phyloP scores from a whole-genome alignment of 1,140 invertebrate species.

The Portunus trituberculatus region DNA sequence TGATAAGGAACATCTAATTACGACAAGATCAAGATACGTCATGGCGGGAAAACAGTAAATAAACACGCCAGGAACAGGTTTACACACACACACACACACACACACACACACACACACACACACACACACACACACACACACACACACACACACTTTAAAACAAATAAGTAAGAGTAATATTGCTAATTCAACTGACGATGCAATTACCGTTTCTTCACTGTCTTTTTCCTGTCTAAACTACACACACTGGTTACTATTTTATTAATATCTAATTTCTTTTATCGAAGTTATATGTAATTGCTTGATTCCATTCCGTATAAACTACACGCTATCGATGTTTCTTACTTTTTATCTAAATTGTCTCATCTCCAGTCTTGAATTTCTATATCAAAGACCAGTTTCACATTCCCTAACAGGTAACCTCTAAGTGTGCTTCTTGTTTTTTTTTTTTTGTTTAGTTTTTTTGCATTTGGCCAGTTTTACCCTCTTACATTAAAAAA shows the following conservation, averaged over 20 bases:
- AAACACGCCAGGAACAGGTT: neutral
- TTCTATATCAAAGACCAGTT: neutral
- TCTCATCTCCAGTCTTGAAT: neutral
- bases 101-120: constrained; percentile 8
- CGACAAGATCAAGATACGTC: neutral
- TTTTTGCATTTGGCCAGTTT: too few species aligned
- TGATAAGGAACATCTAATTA: constrained; percentile 14
- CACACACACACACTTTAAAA: neutral
- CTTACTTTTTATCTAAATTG: too few species aligned
- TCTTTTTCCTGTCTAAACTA: too few species aligned
- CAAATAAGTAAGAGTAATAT: too few species aligned
- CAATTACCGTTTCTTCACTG: too few species aligned
- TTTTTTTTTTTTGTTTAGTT: too few species aligned
- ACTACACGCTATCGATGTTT: too few species aligned
- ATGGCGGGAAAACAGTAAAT: neutral
- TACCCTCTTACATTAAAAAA: too few species aligned
- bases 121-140: constrained; percentile 24
- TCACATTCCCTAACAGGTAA: neutral
- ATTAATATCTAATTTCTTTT: neutral
- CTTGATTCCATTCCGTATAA: too few species aligned
- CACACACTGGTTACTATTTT: neutral
- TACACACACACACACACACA: constrained; percentile 34
- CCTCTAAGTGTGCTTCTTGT: too few species aligned
- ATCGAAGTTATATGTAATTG: too few species aligned
- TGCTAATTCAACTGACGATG: too few species aligned